Evolutionary conservation across 1,140 invertebrate species (phyloP), one percentile per base, ranked within the genome.

Genomic region (Hylyphantes graminicola): DNA sequence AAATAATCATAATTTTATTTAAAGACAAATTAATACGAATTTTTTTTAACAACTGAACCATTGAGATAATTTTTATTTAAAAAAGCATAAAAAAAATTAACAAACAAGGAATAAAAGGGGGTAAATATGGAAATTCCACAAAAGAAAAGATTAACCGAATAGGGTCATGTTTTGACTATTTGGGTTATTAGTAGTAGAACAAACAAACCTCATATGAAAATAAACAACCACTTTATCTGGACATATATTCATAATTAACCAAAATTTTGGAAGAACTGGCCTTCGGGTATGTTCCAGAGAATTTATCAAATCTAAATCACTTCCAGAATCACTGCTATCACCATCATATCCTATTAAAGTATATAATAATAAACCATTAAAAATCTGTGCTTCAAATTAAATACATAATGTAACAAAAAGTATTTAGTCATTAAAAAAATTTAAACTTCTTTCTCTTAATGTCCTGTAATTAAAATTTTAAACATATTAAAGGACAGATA

Each of bases 201-300:
- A 35, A 35, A 84, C 65, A 85, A 86, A 92, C 90, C 91, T 90
- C 86, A 90, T 89, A 82, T 95, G 94, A 88, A 94, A 95, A 88
- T 93, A 95, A 12, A 93, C 89, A 64, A 92, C 92, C 3, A 95
- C 93, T 64, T 91, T 89, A 86, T 92, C 91, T 63, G 89, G 87
- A 78, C 92, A 91, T 15, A 95, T 90, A 84, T 91, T 91, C 86
- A 95, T 89, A 70, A 95, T 93, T 2, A 95, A 89, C 94, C 94
- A 95, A 89, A 95, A 95, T 87, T 93, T 93, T 0, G 94, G 94
- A n/a, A 94, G 87, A 19, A 86, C 86, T 12, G 90, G 89, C 79
- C 91, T 88, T 67, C 91, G 91, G 61, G 89, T 90, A 35, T 35
- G 35, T 80, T 92, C 91, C 6, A 92, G 87, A 75, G 92, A 91